phyloP scores from a whole-genome alignment of 2,113 vertebrate species.

The Aldabrachelys gigantea region DNA sequence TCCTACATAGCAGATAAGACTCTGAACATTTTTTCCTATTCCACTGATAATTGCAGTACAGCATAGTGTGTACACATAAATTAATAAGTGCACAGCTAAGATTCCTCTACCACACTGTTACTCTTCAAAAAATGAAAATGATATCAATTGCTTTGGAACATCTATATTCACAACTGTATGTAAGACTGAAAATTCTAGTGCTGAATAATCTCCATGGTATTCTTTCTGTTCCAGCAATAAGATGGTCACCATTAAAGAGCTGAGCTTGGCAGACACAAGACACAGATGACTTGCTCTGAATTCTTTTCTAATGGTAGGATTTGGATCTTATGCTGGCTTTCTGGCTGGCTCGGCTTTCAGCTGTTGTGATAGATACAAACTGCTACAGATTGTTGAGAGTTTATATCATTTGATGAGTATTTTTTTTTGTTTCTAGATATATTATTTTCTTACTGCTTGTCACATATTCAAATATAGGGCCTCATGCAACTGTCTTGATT shows the following conservation, averaged over 20 bases:
- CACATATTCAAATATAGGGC: background rate
- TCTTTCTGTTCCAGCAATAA: constrained; percentile 8
- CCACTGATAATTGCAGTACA: background rate
- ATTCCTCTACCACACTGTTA: background rate
- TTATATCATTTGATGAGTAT: constrained; percentile 51
- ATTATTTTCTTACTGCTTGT: constrained; percentile 15
- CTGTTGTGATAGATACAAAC: constrained; percentile 60
- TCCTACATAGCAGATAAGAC: background rate
- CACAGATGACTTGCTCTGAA: constrained; percentile 18
- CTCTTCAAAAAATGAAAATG: background rate
- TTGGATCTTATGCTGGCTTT: constrained; percentile 46
- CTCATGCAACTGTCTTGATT: constrained; percentile 37
- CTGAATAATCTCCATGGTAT: fast-evolving
- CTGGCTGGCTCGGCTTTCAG: constrained; percentile 52
- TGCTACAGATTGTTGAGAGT: constrained; percentile 18
- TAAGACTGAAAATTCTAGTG: background rate
- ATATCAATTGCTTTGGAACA: background rate
- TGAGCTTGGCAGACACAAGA: constrained; percentile 33
- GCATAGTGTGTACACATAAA: fast-evolving
- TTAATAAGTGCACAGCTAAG: background rate
- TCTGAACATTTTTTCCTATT: background rate
- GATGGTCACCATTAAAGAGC: background rate
- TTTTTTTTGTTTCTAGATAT: constrained; percentile 32
- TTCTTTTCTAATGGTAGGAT: constrained; percentile 33
- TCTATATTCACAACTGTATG: background rate